Evolutionary conservation across 2,113 vertebrate species (phyloP).

Genomic region (Todiramphus saurophagus): DNA sequence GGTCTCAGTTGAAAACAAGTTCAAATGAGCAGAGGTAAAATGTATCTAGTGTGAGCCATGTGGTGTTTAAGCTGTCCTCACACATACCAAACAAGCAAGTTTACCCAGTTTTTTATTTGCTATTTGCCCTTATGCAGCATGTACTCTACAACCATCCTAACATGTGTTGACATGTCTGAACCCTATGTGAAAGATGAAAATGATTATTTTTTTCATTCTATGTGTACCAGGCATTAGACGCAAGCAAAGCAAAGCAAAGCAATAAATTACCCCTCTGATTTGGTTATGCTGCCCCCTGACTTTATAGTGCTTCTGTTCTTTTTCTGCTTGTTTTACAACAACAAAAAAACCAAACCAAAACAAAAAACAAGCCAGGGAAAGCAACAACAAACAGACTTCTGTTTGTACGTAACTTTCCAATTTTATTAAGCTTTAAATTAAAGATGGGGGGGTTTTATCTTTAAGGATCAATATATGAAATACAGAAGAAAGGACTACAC

Average conservation of each 20-base stretch:
- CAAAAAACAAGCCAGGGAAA: not conserved
- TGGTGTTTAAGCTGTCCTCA: not conserved
- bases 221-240: not conserved
- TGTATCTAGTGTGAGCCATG: not conserved
- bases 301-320: not conserved
- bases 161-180: not conserved
- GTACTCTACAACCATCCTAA: not conserved
- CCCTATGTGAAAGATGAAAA: not conserved
- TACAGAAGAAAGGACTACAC: not conserved
- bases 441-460: not conserved
- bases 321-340: not conserved
- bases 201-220: not conserved
- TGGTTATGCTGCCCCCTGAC: not conserved
- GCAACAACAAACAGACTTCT: not conserved
- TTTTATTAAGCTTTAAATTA: not conserved
- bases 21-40: conserved; percentile 18
- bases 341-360: not conserved
- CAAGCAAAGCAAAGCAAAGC: not conserved
- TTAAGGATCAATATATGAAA: not conserved
- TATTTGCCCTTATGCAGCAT: not conserved
- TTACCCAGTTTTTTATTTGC: conserved; percentile 41
- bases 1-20: conserved; percentile 12
- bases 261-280: not conserved
- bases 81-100: conserved; percentile 46
- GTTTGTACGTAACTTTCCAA: not conserved